phyloP scores from a whole-genome alignment of 1,140 invertebrate genomes.

The Scylla paramamosain region DNA sequence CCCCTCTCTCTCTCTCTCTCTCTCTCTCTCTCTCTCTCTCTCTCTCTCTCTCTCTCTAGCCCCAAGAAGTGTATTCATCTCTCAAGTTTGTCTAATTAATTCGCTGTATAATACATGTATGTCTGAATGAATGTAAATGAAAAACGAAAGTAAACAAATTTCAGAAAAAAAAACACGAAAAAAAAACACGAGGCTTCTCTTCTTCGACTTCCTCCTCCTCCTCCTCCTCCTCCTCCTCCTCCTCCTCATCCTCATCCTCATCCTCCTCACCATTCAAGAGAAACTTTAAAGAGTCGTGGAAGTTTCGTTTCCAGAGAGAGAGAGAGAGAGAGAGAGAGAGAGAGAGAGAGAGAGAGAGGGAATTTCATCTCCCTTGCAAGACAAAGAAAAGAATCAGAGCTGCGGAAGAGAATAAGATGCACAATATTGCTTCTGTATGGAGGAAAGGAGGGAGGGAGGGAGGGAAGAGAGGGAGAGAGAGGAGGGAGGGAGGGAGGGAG shows the following conservation, averaged over 20 bases:
- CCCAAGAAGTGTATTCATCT: neutral
- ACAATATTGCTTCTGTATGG: neutral
- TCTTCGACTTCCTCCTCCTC: neutral
- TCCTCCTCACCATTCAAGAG: too few relatives aligned
- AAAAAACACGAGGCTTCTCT: neutral
- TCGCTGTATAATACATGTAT: too few relatives aligned
- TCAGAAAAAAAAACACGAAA: too few relatives aligned
- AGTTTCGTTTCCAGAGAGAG: neutral
- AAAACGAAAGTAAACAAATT: too few relatives aligned
- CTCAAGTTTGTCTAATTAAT: neutral
- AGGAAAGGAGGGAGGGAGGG: neutral
- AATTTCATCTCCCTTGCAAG: neutral
- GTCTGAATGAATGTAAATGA: too few relatives aligned
- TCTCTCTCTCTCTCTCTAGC: too few relatives aligned
- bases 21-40: constrained; percentile 4
- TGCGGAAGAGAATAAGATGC: neutral
- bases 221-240: too few relatives aligned
- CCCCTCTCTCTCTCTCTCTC: neutral
- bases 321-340: constrained; percentile 26
- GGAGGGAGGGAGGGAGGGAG: neutral
- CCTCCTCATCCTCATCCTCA: too few relatives aligned
- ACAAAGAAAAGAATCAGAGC: neutral
- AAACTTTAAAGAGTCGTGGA: too few relatives aligned
- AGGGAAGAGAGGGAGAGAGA: neutral
- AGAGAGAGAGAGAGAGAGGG: neutral